A percentile compares a stretch with the other conserved stretches of the same genome.
These are phyloP conservation scores for Scelioninae gen. 2 DNA, from an alignment of 2,888 invertebrate species.

Conservation along the genomic window DNA sequence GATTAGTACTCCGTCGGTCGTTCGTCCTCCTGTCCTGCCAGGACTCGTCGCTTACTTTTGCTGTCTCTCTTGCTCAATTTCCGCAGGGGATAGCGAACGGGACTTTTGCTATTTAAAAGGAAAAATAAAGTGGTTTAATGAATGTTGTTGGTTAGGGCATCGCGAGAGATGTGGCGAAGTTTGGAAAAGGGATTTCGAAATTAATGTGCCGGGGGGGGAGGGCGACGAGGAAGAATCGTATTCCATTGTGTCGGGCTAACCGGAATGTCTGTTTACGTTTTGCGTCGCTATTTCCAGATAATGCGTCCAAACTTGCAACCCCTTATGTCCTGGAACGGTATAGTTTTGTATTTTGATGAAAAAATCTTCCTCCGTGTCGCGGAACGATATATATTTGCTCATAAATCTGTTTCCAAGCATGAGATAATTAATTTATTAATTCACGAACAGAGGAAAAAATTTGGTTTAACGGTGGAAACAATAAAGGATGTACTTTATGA, in stretches of 20 bases:
- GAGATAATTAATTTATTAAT: no score
- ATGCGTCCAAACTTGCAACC: background rate
- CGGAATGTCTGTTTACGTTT: background rate
- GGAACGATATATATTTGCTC: no score
- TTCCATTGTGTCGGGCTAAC: background rate
- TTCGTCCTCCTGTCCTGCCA: constrained; percentile 56
- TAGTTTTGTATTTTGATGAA: no score
- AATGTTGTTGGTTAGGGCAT: constrained; percentile 25
- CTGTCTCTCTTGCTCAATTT: constrained; percentile 16
- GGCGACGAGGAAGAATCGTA: background rate
- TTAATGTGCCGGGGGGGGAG: constrained; percentile 5
- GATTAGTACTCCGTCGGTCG: constrained; percentile 72
- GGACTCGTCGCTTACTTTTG: constrained; percentile 60
- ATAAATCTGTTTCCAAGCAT: no score
- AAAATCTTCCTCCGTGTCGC: no score
- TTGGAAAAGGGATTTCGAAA: constrained; percentile 22
- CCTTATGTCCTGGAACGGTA: no score
- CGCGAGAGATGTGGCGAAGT: constrained; percentile 23
- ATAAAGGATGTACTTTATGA: no score
- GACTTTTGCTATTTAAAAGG: constrained; percentile 35
- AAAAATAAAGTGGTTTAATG: constrained; percentile 42
- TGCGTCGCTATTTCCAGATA: background rate
- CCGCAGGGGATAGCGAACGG: constrained; percentile 21
- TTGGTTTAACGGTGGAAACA: no score
- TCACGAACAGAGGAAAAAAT: no score